These are phyloP conservation scores for Leptinotarsa texana DNA, from an alignment of 1,140 invertebrate genomes.

Conservation along the genomic window DNA sequence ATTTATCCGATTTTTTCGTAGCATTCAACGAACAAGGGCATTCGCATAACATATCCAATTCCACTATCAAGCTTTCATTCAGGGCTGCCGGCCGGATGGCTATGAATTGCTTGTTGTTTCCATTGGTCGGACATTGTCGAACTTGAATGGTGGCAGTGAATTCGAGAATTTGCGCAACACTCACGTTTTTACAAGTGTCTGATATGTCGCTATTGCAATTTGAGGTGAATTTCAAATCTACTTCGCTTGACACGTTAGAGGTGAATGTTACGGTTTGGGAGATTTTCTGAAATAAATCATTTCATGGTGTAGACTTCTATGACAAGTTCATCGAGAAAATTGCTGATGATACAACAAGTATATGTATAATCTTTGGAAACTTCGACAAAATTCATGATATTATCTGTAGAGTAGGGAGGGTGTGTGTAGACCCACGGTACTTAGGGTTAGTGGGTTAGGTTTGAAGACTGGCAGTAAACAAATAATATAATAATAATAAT, in stretches of 20 bases:
- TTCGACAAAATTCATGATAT: no score
- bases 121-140: slow-evolving; percentile 70
- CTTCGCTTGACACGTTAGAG: slow-evolving; percentile 79
- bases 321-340: no score
- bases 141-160: slow-evolving; percentile 76
- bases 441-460: no score
- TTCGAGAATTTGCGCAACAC: slow-evolving; percentile 78
- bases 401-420: no score
- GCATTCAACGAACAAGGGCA: slow-evolving; percentile 81
- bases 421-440: no score
- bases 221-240: slow-evolving; percentile 86
- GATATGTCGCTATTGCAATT: slow-evolving; percentile 69
- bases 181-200: slow-evolving; percentile 80
- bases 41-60: slow-evolving; percentile 87
- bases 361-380: no score
- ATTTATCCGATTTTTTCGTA: slow-evolving; percentile 64
- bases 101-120: slow-evolving; percentile 80
- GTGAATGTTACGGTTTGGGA: slow-evolving; percentile 88
- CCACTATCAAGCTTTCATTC: slow-evolving; percentile 81
- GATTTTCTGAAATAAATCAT: slow-evolving; percentile 72
- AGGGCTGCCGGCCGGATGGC: slow-evolving; percentile 92
- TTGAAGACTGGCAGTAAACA: no score
- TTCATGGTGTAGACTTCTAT: no score
- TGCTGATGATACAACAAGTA: no score
- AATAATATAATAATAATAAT: no score